Evolutionary conservation across 2,888 invertebrate genomes (phyloP).

Genomic region (Meteorus cinctellus): DNA sequence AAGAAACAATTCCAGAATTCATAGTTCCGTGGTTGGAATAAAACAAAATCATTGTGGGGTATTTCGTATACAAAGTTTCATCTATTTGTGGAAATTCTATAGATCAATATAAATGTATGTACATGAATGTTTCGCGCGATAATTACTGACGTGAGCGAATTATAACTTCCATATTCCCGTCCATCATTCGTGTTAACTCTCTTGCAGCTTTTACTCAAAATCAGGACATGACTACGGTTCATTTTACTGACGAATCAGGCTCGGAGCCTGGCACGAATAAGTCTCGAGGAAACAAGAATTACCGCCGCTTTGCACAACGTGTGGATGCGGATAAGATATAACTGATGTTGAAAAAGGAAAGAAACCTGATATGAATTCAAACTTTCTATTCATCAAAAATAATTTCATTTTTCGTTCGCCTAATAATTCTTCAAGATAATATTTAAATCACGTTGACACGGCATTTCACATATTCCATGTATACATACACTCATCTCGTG

Average conservation of each 20-base stretch:
- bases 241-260: conserved; percentile 61
- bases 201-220: conserved; percentile 40
- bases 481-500: neutral
- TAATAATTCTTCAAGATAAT: neutral
- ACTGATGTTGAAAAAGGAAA: conserved; percentile 40
- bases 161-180: conserved; percentile 60
- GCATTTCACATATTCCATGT: neutral
- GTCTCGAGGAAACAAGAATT: conserved; percentile 49
- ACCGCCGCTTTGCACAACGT: conserved; percentile 35
- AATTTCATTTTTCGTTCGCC: neutral
- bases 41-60: neutral
- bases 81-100: neutral
- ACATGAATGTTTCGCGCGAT: conserved; percentile 47
- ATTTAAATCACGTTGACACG: neutral
- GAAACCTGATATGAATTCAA: conserved; percentile 23
- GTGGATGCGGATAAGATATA: conserved; percentile 25
- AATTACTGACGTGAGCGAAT: conserved; percentile 54
- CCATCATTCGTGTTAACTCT: conserved; percentile 63
- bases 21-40: no score
- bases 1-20: no score
- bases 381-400: conserved; percentile 3
- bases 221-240: conserved; percentile 53
- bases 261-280: conserved; percentile 67
- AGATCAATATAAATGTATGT: neutral
- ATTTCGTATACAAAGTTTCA: neutral